phyloP scores from a whole-genome alignment of 2,113 vertebrate genomes.

The Anas platyrhynchos region DNA sequence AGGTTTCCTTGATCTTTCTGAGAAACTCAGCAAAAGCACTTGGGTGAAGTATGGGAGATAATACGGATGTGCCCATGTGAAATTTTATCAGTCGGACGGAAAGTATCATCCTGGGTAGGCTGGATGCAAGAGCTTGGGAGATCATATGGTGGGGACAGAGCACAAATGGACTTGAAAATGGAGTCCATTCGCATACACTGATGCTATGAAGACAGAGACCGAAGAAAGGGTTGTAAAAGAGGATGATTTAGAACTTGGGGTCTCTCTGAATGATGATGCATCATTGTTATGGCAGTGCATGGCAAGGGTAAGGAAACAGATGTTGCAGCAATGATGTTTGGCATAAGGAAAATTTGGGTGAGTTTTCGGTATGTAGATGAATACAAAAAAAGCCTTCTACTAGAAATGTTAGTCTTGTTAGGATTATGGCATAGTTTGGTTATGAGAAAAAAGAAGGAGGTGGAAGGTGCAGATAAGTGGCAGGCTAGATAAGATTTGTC shows the following conservation, averaged over 20 bases:
- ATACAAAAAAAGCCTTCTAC: constrained; percentile 20
- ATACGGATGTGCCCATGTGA: not conserved
- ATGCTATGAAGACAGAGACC: not conserved
- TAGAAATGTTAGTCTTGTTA: constrained; percentile 16
- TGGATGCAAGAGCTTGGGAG: not conserved
- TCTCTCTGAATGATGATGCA: not conserved
- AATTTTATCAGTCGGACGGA: not conserved
- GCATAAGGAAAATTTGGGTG: not conserved
- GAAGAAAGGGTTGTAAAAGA: not conserved
- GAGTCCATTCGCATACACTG: not conserved
- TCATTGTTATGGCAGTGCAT: constrained; percentile 25
- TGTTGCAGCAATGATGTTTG: not conserved
- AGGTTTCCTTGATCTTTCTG: not conserved
- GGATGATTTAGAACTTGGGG: not conserved
- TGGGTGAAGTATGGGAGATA: not conserved
- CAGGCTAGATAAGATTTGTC: constrained; percentile 26
- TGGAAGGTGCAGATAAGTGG: constrained; percentile 1
- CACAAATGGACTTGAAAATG: not conserved
- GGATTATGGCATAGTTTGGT: constrained; percentile 19
- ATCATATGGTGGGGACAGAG: not conserved
- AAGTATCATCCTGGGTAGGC: not conserved
- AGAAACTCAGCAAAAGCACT: not conserved
- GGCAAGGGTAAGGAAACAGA: constrained; percentile 33
- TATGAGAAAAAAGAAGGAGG: constrained; percentile 20
- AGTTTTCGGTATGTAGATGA: constrained; percentile 24